These are phyloP conservation scores for Epinotia brunnichana DNA, from an alignment of 2,888 invertebrate species.

Conservation along the genomic window DNA sequence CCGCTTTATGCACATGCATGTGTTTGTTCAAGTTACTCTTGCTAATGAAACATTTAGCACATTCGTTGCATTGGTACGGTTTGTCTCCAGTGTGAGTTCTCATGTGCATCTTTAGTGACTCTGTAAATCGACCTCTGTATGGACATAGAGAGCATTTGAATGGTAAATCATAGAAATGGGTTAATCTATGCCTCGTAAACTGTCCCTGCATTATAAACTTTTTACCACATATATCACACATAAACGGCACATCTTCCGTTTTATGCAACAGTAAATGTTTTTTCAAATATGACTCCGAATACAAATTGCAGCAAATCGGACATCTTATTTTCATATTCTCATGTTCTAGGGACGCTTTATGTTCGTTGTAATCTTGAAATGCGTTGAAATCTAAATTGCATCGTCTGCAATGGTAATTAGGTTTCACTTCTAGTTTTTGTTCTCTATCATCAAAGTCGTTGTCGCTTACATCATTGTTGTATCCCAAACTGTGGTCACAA, in stretches of 20 bases:
- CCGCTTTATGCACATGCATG: constrained; percentile 63
- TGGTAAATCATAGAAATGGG: constrained; percentile 64
- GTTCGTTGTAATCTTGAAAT: constrained; percentile 64
- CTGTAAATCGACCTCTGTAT: constrained; percentile 70
- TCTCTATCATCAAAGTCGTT: constrained; percentile 47
- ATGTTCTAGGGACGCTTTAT: constrained; percentile 66
- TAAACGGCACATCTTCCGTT: constrained; percentile 55
- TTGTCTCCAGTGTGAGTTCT: constrained; percentile 74
- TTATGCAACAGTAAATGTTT: constrained; percentile 66
- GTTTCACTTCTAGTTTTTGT: constrained; percentile 45
- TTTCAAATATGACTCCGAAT: constrained; percentile 64
- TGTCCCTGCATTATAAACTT: constrained; percentile 63
- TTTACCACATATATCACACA: constrained; percentile 78
- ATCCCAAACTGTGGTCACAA: constrained; percentile 50
- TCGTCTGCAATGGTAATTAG: constrained; percentile 58
- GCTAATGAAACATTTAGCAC: constrained; percentile 69
- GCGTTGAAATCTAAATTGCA: constrained; percentile 66
- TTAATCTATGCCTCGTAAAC: constrained; percentile 68
- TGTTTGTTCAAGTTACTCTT: constrained; percentile 78
- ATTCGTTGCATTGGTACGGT: constrained; percentile 71
- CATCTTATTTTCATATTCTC: constrained; percentile 65
- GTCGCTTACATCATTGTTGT: constrained; percentile 45
- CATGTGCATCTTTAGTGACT: constrained; percentile 77
- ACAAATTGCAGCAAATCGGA: constrained; percentile 68
- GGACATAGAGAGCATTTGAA: constrained; percentile 73